Conservation (phyloP, 1,140 invertebrate species). For the Phymorhynchus buccinoides region DNA sequence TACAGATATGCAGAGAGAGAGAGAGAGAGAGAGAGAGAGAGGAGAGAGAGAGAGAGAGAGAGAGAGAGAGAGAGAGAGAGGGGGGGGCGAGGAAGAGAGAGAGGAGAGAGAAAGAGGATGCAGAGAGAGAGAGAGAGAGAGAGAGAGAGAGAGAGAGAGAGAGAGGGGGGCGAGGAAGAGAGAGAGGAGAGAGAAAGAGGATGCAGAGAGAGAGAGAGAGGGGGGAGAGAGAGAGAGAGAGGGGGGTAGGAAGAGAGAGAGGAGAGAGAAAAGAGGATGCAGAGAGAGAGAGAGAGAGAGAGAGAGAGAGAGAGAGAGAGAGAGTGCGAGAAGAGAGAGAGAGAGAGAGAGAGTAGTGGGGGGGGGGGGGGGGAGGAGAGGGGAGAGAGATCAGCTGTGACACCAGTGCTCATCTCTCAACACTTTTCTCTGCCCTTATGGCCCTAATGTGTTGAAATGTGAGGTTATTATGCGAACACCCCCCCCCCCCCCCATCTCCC, state of each 20-base stretch:
- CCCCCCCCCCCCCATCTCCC: background rate
- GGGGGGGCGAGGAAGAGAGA: too few species aligned
- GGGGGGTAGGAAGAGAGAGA: too few species aligned
- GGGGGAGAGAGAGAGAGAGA: background rate
- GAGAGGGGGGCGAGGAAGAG: too few species aligned
- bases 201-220: background rate
- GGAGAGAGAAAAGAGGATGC: too few species aligned
- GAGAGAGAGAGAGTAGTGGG: background rate
- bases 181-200: too few species aligned
- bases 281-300: too few species aligned
- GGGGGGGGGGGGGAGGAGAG: too few species aligned
- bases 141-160: too few species aligned
- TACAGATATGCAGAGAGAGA: background rate
- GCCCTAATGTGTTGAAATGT: background rate
- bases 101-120: too few species aligned
- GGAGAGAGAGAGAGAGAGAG: background rate
- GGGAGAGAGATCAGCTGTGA: background rate
- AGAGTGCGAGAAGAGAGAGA: constrained; percentile 1
- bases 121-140: too few species aligned
- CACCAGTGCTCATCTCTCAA: background rate
- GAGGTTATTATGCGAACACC: background rate
- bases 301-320: background rate
- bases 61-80: background rate
- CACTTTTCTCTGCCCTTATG: background rate
- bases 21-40: background rate